Base-by-base conservation (phyloP, 2,113 vertebrate species). In the Myrmophylax atrothorax region DNA sequence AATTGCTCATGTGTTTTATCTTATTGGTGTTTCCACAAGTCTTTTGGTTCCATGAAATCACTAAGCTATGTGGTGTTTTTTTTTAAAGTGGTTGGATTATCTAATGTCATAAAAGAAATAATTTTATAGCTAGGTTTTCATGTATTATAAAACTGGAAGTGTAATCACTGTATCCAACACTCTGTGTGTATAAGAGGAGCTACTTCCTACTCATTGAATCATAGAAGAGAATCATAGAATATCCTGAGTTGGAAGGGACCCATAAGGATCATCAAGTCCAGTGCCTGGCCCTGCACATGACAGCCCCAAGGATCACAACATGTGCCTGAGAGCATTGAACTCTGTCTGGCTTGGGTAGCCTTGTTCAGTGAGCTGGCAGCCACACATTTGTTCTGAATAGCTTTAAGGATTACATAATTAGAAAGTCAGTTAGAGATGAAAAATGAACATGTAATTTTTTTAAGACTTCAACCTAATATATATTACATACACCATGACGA, bases 391-490 rank as follows among this genome's bases (percentile, higher is more conserved):
- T 62, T 88, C 46, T 62, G 18, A 18, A 70, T n/a, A 40, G 12
- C 31, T 78, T 58, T 88, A 52, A 84, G 37, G 26, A 40, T 59
- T 90, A 46, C 0, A 0, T 46, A 50, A 68, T 68, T 62, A 63
- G 18, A 78, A 90, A 74, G n/a, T 75, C 42, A 40, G 16, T 47
- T 52, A 82, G 28, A 85, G 74, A 67, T n/a, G 16, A 90, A 85
- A 90, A 72, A 72, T 50, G 2, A 72, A 28, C 6, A 3, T 20
- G 14, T 22, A 47, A 9, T 35, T 70, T 49, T 87, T 89, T 89
- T 80, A 28, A n/a, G 70, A 10, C 28, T 37, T 78, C 69, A 82
- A 13, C 35, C 5, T 35, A n/a, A 44, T 19, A 46, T 10, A 35
- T 2, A 17, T 55, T 40, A 69, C 8, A 5, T 68, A 42, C 6